Conservation (phyloP, 2,797 vertebrate genomes). For the Sebastes trivittatus region DNA sequence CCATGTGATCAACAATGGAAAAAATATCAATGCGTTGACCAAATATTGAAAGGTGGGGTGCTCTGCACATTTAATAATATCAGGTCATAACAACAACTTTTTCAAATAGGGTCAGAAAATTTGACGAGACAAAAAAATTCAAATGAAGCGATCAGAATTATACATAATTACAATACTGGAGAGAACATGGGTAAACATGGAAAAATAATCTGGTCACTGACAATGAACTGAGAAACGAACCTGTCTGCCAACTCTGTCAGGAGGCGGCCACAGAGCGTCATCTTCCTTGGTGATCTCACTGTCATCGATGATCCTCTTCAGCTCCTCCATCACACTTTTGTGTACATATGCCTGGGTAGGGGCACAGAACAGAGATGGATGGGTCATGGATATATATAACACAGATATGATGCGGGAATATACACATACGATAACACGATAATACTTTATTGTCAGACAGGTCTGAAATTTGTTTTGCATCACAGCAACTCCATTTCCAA, state of each 20-base stretch:
- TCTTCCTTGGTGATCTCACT: slow-evolving; percentile 99
- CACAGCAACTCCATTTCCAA: too few relatives aligned
- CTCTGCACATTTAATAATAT: neutral
- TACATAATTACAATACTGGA: too few relatives aligned
- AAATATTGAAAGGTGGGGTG: too few relatives aligned
- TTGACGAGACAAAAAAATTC: accelerated
- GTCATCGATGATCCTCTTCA: slow-evolving; percentile 98
- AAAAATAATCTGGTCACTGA: neutral
- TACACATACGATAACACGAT: too few relatives aligned
- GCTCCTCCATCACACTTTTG: slow-evolving; percentile 98
- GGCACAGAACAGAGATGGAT: neutral
- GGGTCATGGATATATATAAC: neutral
- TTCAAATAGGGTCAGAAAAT: neutral
- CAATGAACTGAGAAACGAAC: slow-evolving; percentile 71
- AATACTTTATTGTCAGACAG: too few relatives aligned
- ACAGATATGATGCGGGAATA: neutral
- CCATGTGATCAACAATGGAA: neutral
- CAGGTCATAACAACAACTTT: neutral
- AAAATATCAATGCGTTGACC: too few relatives aligned
- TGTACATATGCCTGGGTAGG: slow-evolving; percentile 93
- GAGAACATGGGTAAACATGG: neutral
- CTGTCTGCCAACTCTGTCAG: slow-evolving; percentile 96
- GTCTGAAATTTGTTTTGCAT: too few relatives aligned
- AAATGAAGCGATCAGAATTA: too few relatives aligned
- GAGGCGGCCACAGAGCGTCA: slow-evolving; percentile 96